A percentile compares a stretch with the other conserved stretches of the same genome.
Conservation (phyloP, 2,113 vertebrate species). For the Megaceryle torquata region DNA sequence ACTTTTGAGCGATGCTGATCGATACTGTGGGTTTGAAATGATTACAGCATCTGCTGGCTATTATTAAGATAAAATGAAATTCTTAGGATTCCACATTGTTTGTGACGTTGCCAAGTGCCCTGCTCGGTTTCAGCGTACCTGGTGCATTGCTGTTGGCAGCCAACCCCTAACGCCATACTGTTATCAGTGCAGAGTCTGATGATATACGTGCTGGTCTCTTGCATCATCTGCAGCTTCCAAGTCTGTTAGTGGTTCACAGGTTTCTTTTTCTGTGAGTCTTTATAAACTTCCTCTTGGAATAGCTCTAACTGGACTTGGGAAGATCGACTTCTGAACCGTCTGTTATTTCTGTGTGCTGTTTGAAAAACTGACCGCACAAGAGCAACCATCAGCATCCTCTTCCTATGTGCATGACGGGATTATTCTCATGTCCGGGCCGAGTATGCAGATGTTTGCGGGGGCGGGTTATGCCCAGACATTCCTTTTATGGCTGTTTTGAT, state of each 20-base stretch:
- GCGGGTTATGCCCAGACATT: neutral
- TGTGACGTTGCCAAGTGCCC: neutral
- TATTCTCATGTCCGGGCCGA: conserved; percentile 12
- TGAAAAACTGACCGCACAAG: neutral
- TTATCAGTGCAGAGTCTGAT: neutral
- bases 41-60: conserved; percentile 25
- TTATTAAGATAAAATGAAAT: conserved; percentile 31
- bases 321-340: neutral
- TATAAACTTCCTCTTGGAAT: neutral
- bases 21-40: neutral
- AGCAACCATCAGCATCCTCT: neutral
- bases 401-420: neutral
- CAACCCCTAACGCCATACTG: neutral
- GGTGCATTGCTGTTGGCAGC: neutral
- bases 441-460: neutral
- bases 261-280: neutral
- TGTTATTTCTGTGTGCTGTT: neutral
- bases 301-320: neutral
- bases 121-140: neutral
- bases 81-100: neutral
- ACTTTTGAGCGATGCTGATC: neutral
- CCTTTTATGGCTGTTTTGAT: conserved; percentile 6
- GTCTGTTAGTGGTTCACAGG: neutral
- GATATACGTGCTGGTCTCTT: accelerated
- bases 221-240: neutral